Evolutionary conservation across 2,797 vertebrate genomes (phyloP), one percentile per base, ranked within the genome.

Genomic region (Sphaeramia orbicularis): DNA sequence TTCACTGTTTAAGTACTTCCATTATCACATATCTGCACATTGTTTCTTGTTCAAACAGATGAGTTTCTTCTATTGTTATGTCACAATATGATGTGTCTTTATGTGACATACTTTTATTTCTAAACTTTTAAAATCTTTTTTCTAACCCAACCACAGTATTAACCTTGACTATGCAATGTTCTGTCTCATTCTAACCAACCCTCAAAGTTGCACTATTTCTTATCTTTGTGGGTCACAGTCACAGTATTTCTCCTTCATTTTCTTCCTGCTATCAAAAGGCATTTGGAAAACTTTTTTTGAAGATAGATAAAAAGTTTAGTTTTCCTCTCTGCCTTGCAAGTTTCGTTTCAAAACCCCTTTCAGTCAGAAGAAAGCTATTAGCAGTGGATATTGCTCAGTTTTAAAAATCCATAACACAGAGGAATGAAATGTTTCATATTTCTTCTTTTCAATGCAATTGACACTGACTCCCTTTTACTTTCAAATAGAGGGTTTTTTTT

Each of bases 401-500:
- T 49, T 18, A 18, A 42, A 43, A 24, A 21, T 3, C 4, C 14
- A 21, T 38, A 32, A 30, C 44, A n/a, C 45, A 55, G 15, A 16
- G 42, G 9, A 62, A 56, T 19, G 7, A 42, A 32, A 52, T 11
- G 4, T 12, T 44, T 44, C 16, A 4, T 12, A 32, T 21, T 59
- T 69, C 41, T 15, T 10, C 10, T 16, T 56, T 50, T 50, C 13
- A 56, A 2, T 0, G 3, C 10, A 24, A 62, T n/a, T 58, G 65
- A 48, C 48, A 37, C 24, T 27, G 40, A 47, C 41, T 15, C 48
- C 24, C 6, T 40, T 16, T 35, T 19, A 14, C 24, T 27, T 24
- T 44, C 42, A 59, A 58, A 59, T 11, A 2, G n/a, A 1, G 18
- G 37, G 12, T 38, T 18, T 32, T 50, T 60, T 32, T 55, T 65